These are phyloP conservation scores for Mamestra configurata DNA, from an alignment of 1,140 invertebrate species.

Conservation along the genomic window DNA sequence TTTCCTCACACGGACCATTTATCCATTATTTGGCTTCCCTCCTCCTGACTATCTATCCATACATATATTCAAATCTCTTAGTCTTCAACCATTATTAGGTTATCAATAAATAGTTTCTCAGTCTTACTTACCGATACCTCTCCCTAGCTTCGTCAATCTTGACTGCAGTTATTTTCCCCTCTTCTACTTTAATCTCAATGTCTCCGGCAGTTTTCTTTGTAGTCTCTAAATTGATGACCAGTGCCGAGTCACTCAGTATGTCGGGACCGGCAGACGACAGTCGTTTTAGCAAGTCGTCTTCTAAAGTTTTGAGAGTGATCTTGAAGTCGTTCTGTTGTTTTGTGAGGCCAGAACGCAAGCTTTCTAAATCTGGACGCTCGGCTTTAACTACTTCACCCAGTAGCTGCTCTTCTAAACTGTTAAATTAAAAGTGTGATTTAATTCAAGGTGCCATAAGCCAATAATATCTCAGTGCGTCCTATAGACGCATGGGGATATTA, in stretches of 20 bases:
- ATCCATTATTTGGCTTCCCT: no score
- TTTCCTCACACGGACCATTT: no score
- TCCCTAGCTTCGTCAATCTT: slow-evolving; percentile 97
- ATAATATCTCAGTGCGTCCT: no score
- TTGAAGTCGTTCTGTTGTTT: slow-evolving; percentile 98
- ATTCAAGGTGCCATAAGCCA: neutral
- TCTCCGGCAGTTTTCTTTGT: slow-evolving; percentile 97
- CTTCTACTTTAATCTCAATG: slow-evolving; percentile 95
- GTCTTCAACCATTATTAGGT: no score
- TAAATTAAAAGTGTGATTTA: neutral
- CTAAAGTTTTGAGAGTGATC: slow-evolving; percentile 96
- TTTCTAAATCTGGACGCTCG: slow-evolving; percentile 97
- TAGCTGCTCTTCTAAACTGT: slow-evolving; percentile 95
- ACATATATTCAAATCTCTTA: no score
- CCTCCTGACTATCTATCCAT: no score
- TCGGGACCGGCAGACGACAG: slow-evolving; percentile 96
- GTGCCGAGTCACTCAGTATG: slow-evolving; percentile 95
- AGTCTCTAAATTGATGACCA: slow-evolving; percentile 97
- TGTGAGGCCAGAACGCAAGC: slow-evolving; percentile 92
- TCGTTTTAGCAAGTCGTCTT: slow-evolving; percentile 95
- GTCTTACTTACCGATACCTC: slow-evolving; percentile 89
- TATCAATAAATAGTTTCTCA: no score
- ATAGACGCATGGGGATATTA: no score
- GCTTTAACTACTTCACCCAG: slow-evolving; percentile 97
- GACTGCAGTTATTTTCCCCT: slow-evolving; percentile 94